Evolutionary conservation across 2,888 invertebrate species (phyloP).

Genomic region (Stramonita haemastoma): DNA sequence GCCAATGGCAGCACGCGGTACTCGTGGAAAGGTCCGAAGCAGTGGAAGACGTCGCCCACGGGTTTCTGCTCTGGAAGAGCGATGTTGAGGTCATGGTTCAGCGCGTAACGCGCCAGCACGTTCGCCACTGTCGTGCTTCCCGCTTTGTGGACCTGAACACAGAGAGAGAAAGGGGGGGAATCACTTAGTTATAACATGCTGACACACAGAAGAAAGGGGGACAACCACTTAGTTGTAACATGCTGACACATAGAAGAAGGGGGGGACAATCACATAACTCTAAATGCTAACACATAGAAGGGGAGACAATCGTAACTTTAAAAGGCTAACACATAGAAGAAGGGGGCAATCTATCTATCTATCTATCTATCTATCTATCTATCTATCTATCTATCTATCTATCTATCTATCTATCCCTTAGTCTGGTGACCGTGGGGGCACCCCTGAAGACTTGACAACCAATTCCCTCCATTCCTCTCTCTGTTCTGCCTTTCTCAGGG

Average conservation of each 20-base stretch:
- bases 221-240: neutral
- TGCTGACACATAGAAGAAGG: neutral
- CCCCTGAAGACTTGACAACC: too few species aligned
- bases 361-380: too few species aligned
- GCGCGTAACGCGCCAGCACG: slow-evolving; percentile 59
- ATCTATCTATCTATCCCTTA: too few species aligned
- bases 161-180: too few species aligned
- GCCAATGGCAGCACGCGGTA: slow-evolving; percentile 56
- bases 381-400: too few species aligned
- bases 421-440: too few species aligned
- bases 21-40: slow-evolving; percentile 47
- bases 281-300: neutral
- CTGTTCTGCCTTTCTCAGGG: too few species aligned
- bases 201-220: too few species aligned
- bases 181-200: too few species aligned
- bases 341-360: neutral
- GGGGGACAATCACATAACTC: neutral
- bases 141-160: slow-evolving; percentile 61
- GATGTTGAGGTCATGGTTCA: slow-evolving; percentile 53
- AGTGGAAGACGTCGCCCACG: slow-evolving; percentile 26
- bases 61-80: slow-evolving; percentile 52
- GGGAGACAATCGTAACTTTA: neutral
- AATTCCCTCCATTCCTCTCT: too few species aligned
- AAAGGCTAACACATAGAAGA: too few species aligned
- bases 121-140: slow-evolving; percentile 63